These are phyloP conservation scores for Macaria liturata DNA, from an alignment of 2,888 invertebrate genomes.

Conservation along the genomic window DNA sequence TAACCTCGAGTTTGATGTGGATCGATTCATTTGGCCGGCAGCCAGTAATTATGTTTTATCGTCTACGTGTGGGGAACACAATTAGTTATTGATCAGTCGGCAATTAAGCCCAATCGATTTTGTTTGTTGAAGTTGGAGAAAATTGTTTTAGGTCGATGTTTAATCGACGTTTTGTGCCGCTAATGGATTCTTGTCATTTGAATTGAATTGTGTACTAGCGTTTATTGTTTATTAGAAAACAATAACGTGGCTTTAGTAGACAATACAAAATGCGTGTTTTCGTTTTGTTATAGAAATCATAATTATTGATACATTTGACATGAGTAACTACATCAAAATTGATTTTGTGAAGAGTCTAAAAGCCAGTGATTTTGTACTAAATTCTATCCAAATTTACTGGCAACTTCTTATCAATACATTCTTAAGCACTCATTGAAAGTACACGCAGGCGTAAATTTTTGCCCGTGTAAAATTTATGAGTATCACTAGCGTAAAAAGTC, in stretches of 20 bases:
- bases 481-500: no score
- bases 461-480: no score
- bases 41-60: constrained; percentile 82
- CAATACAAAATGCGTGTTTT: constrained; percentile 36
- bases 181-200: constrained; percentile 75
- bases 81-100: constrained; percentile 82
- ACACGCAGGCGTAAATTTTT: no score
- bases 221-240: constrained; percentile 64
- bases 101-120: constrained; percentile 82
- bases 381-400: no score
- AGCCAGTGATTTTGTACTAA: no score
- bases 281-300: constrained; percentile 11
- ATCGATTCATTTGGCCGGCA: constrained; percentile 82
- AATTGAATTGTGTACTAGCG: constrained; percentile 53
- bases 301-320: constrained; percentile 2
- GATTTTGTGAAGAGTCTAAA: no score
- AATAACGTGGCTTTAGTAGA: constrained; percentile 48
- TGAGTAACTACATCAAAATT: no score
- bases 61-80: constrained; percentile 80
- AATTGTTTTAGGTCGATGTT: constrained; percentile 80
- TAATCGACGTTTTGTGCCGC: constrained; percentile 73
- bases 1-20: constrained; percentile 80
- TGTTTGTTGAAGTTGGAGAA: constrained; percentile 82
- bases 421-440: no score
- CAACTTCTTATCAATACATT: no score